Conservation (phyloP, 2,113 vertebrate genomes). For the Pygoscelis adeliae region DNA sequence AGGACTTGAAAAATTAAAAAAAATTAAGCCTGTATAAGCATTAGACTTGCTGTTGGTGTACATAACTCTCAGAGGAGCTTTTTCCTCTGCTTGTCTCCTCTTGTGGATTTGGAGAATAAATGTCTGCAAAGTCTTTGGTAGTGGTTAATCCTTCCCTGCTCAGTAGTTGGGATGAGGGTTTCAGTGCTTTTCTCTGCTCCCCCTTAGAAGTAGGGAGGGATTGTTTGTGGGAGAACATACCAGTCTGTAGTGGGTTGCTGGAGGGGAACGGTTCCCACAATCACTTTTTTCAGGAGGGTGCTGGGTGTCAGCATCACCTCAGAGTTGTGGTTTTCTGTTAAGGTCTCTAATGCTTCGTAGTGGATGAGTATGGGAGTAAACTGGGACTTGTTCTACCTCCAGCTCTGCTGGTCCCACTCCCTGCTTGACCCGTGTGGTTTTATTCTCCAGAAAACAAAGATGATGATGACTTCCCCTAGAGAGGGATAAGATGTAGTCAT, state of each 20-base stretch:
- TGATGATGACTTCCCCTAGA: background rate
- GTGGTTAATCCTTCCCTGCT: slow-evolving; percentile 7
- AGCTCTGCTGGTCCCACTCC: background rate
- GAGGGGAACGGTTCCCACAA: background rate
- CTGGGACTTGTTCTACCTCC: background rate
- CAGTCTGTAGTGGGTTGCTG: background rate
- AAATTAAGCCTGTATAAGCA: slow-evolving; percentile 37
- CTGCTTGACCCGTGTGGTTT: background rate
- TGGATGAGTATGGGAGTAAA: background rate
- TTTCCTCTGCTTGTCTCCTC: slow-evolving; percentile 32
- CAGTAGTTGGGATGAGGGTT: background rate
- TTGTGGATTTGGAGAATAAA: slow-evolving; percentile 39
- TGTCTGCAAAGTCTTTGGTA: background rate
- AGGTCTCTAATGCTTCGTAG: background rate
- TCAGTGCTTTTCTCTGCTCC: background rate
- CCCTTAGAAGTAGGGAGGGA: background rate
- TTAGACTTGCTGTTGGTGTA: background rate
- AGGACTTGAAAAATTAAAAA: slow-evolving; percentile 22
- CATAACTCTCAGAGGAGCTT: slow-evolving; percentile 17
- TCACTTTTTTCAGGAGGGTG: background rate
- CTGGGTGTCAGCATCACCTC: background rate
- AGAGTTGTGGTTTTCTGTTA: background rate
- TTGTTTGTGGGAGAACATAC: background rate
- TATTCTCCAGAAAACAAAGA: background rate
- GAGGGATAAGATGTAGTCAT: background rate